A percentile compares a stretch with the other conserved stretches of the same genome.
Evolutionary conservation across 2,888 invertebrate genomes (phyloP).

Genomic region (Scrobipalpa atriplicella): DNA sequence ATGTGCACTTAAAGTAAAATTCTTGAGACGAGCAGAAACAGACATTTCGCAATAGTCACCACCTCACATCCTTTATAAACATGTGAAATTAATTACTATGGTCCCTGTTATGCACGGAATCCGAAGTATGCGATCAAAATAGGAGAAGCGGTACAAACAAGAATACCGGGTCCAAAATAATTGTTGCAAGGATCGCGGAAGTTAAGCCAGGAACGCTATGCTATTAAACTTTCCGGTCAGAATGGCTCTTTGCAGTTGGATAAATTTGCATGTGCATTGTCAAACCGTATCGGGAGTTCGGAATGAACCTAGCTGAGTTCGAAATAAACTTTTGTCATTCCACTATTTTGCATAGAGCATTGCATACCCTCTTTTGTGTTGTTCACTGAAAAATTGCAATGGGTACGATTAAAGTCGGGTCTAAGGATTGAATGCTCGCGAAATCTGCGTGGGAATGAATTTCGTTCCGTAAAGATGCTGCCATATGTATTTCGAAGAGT

Average conservation of each 20-base stretch:
- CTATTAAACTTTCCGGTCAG: constrained; percentile 75
- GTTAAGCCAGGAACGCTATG: constrained; percentile 55
- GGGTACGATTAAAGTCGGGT: constrained; percentile 34
- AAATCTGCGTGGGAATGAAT: constrained; percentile 37
- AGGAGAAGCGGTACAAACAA: constrained; percentile 48
- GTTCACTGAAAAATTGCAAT: constrained; percentile 36
- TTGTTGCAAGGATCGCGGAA: constrained; percentile 66
- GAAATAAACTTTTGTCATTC: constrained; percentile 69
- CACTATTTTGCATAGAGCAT: constrained; percentile 52
- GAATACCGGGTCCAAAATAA: constrained; percentile 55
- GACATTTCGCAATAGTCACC: too few relatives aligned
- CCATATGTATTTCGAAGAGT: too few relatives aligned
- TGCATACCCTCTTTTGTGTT: constrained; percentile 11
- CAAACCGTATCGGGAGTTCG: constrained; percentile 74
- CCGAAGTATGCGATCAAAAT: constrained; percentile 43
- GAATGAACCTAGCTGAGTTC: constrained; percentile 65
- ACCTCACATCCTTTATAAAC: too few relatives aligned
- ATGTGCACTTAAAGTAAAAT: too few relatives aligned
- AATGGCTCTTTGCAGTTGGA: constrained; percentile 66
- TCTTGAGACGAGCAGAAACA: too few relatives aligned
- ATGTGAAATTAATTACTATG: background rate
- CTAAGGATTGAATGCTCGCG: constrained; percentile 27
- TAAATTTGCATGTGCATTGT: constrained; percentile 80
- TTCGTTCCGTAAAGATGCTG: constrained; percentile 50
- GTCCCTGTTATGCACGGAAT: background rate